phyloP scores from a whole-genome alignment of 1,140 invertebrate species.

The Atta cephalotes region DNA sequence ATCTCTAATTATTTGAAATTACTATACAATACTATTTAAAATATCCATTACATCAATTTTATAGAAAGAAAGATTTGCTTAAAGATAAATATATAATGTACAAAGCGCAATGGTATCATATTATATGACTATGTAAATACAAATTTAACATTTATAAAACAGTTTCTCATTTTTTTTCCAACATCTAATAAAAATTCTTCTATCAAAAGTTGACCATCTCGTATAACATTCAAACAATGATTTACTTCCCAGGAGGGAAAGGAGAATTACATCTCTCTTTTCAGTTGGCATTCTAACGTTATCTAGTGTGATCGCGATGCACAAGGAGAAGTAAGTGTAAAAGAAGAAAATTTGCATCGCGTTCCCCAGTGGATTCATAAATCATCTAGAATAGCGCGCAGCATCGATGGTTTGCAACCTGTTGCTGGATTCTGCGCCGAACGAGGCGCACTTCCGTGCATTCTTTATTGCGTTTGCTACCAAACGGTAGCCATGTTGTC shows the following conservation, averaged over 20 bases:
- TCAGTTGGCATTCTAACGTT: neutral
- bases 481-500: neutral
- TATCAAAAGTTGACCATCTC: neutral
- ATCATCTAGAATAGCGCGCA: slow-evolving; percentile 42
- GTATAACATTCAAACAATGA: neutral
- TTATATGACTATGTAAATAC: neutral
- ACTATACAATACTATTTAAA: neutral
- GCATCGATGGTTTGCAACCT: slow-evolving; percentile 61
- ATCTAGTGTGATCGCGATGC: neutral
- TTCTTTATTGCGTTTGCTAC: slow-evolving; percentile 16
- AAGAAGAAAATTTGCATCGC: slow-evolving; percentile 22
- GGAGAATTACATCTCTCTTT: neutral
- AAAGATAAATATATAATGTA: neutral
- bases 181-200: neutral
- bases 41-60: neutral
- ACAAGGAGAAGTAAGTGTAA: neutral
- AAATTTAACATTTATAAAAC: neutral
- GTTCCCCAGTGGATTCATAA: slow-evolving; percentile 40
- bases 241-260: neutral
- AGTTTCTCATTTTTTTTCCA: neutral
- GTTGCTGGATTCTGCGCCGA: slow-evolving; percentile 50
- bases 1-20: neutral
- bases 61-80: neutral
- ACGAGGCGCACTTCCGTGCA: neutral
- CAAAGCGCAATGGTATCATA: neutral